Percentiles rank a stretch among this genome's conserved stretches.
Conservation (phyloP, 2,113 vertebrate genomes). For the Urocynchramus pylzowi region DNA sequence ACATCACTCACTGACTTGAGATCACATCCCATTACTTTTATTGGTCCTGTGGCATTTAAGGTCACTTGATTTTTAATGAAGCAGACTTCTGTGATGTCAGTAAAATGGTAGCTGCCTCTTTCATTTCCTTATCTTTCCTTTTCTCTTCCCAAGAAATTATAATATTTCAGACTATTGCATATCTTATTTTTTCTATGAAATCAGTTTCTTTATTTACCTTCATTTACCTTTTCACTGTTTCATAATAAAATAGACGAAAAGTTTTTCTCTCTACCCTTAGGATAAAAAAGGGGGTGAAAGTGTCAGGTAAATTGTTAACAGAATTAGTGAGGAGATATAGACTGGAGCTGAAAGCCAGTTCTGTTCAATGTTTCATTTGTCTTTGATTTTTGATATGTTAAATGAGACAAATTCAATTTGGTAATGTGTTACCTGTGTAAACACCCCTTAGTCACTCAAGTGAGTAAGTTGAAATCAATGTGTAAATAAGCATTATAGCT, state of each 20-base stretch:
- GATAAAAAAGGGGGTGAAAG: not conserved
- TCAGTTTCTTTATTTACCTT: not conserved
- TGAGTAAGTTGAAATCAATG: not conserved
- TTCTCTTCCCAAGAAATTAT: not conserved
- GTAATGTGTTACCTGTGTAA: not conserved
- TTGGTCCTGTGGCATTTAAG: constrained; percentile 41
- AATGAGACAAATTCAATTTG: not conserved
- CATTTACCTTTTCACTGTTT: not conserved
- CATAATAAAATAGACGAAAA: not conserved
- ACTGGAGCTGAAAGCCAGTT: not conserved
- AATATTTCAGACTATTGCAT: not conserved
- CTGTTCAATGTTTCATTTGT: not conserved
- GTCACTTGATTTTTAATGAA: constrained; percentile 40
- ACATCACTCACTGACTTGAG: constrained; percentile 50
- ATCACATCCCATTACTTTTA: constrained; percentile 66
- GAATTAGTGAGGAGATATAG: not conserved
- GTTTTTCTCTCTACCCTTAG: not conserved
- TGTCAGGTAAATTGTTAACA: not conserved
- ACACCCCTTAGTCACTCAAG: not conserved
- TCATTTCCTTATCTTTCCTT: not conserved
- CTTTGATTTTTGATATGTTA: not conserved
- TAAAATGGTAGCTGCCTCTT: not conserved
- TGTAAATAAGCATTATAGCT: not conserved
- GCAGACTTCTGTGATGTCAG: not conserved
- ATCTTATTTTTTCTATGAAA: not conserved